Evolutionary conservation across 1,140 invertebrate genomes (phyloP).

Genomic region (Drosophila mayri): DNA sequence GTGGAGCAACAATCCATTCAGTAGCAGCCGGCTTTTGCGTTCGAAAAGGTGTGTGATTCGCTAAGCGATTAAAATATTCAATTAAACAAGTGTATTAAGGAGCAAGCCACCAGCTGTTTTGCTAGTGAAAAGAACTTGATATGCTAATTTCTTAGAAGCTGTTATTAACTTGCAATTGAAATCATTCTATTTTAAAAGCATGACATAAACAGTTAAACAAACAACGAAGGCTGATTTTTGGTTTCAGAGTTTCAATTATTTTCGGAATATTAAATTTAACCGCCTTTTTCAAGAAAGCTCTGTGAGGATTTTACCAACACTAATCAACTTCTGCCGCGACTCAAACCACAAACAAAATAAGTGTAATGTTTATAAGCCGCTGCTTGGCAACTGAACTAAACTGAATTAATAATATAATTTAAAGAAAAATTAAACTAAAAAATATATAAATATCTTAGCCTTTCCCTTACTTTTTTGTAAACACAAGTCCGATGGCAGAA

Average conservation of each 20-base stretch:
- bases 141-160: slow-evolving; percentile 14
- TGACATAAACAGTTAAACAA: not conserved
- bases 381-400: too few relatives aligned
- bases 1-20: slow-evolving; percentile 30
- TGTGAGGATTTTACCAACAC: slow-evolving; percentile 2
- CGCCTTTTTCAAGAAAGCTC: not conserved
- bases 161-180: not conserved
- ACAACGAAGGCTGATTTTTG: not conserved
- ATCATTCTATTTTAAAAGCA: not conserved
- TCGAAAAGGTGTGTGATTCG: slow-evolving; percentile 55
- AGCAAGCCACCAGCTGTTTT: slow-evolving; percentile 12
- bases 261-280: not conserved
- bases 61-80: slow-evolving; percentile 11
- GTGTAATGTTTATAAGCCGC: too few relatives aligned
- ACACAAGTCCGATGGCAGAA: too few relatives aligned
- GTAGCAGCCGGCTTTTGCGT: slow-evolving; percentile 53
- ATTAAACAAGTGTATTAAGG: slow-evolving; percentile 20
- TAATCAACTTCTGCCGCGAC: not conserved
- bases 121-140: slow-evolving; percentile 21
- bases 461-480: too few relatives aligned
- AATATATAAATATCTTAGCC: too few relatives aligned
- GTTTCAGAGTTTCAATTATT: not conserved
- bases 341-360: not conserved
- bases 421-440: not conserved
- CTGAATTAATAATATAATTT: not conserved